Evolutionary conservation across 2,888 invertebrate genomes (phyloP).

Genomic region (Cerceris ruficornis): DNA sequence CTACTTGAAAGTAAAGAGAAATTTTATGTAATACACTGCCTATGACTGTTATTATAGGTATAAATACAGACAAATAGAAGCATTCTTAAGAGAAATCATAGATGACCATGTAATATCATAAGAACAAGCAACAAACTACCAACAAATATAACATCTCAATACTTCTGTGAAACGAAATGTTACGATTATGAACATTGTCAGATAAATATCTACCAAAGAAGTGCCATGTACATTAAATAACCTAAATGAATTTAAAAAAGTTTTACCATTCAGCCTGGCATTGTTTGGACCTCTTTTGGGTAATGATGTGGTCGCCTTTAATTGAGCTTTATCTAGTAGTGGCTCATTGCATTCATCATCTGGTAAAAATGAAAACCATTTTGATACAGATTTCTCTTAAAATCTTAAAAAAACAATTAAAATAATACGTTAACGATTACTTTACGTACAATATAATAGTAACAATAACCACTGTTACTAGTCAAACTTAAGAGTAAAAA

Average conservation of each 20-base stretch:
- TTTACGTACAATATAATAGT: not conserved
- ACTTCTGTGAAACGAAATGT: slow-evolving; percentile 25
- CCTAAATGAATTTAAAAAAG: not conserved
- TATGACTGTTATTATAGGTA: slow-evolving; percentile 25
- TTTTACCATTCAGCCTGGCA: slow-evolving; percentile 91
- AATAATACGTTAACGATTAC: not conserved
- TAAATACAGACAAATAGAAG: slow-evolving; percentile 39
- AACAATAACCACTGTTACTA: not conserved
- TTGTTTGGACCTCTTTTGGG: slow-evolving; percentile 92
- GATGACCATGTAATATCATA: slow-evolving; percentile 22
- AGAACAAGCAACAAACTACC: slow-evolving; percentile 61
- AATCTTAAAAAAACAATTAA: not conserved
- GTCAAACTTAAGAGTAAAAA: not conserved
- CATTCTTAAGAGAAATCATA: slow-evolving; percentile 38
- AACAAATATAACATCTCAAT: slow-evolving; percentile 29
- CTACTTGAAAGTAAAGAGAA: not conserved
- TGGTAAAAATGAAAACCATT: slow-evolving; percentile 54
- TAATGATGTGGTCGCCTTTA: slow-evolving; percentile 91
- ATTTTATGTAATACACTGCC: slow-evolving; percentile 36
- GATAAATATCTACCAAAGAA: slow-evolving; percentile 32
- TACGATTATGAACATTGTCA: slow-evolving; percentile 17
- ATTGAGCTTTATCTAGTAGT: slow-evolving; percentile 87
- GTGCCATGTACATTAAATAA: slow-evolving; percentile 8
- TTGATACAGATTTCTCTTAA: slow-evolving; percentile 5
- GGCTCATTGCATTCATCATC: slow-evolving; percentile 91